These are phyloP conservation scores for Podarcis lilfordi DNA, from an alignment of 2,797 vertebrate genomes.

Conservation along the genomic window DNA sequence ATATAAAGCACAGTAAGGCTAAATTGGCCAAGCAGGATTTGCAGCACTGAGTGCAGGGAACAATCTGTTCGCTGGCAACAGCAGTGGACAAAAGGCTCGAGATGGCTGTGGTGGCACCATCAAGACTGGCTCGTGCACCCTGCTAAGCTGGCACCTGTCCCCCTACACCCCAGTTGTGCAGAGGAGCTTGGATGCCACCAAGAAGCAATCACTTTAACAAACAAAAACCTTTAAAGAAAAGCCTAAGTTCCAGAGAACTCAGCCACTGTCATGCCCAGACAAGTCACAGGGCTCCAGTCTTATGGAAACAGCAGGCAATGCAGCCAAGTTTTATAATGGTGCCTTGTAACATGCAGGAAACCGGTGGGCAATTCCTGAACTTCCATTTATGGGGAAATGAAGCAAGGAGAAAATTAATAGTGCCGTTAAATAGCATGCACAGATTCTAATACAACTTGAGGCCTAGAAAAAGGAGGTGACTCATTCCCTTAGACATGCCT, in stretches of 20 bases:
- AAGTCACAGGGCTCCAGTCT: background rate
- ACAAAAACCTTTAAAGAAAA: background rate
- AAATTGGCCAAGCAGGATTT: background rate
- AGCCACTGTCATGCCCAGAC: background rate
- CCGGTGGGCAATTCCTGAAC: background rate
- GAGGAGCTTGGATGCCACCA: background rate
- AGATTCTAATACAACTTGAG: background rate
- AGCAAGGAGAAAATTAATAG: background rate
- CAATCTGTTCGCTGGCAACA: background rate
- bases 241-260: background rate
- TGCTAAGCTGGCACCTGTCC: background rate
- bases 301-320: background rate
- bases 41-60: background rate
- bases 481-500: background rate
- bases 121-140: accelerated
- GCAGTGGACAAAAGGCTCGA: background rate
- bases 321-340: accelerated
- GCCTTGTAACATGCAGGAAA: background rate
- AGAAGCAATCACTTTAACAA: too few species aligned
- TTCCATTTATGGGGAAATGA: background rate
- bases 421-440: background rate
- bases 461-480: background rate
- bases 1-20: slow-evolving; percentile 1
- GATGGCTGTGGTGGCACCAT: background rate
- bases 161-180: accelerated